Evolutionary conservation across 1,140 invertebrate species (phyloP).

Genomic region (Ceratina calcarata): DNA sequence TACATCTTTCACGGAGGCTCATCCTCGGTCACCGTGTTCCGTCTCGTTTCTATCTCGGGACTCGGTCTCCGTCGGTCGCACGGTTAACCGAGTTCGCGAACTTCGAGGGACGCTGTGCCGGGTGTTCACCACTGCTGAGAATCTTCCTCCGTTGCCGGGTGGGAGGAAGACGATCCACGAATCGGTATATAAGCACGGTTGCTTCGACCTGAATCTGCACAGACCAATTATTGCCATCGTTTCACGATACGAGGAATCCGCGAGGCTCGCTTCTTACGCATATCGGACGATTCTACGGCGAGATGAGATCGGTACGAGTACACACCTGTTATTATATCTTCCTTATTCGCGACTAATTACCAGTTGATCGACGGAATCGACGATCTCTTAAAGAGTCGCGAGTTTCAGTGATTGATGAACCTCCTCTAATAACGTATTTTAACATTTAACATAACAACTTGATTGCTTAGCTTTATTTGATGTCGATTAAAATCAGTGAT

Average conservation of each 20-base stretch:
- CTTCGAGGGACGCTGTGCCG: constrained; percentile 56
- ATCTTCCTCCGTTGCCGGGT: constrained; percentile 46
- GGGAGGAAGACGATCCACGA: constrained; percentile 69
- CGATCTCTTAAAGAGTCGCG: neutral
- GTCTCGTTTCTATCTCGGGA: neutral
- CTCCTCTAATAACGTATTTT: too few species aligned
- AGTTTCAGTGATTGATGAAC: constrained; percentile 2
- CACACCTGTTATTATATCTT: too few species aligned
- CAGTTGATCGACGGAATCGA: neutral
- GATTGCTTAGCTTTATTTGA: neutral
- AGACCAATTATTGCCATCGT: constrained; percentile 66
- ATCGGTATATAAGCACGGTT: constrained; percentile 66
- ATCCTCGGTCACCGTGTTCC: constrained; percentile 33
- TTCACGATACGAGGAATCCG: constrained; percentile 44
- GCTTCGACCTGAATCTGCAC: constrained; percentile 57
- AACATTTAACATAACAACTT: too few species aligned
- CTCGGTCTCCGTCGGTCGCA: constrained; percentile 22
- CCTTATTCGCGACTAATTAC: too few species aligned
- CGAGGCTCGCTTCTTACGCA: constrained; percentile 19
- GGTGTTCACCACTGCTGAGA: constrained; percentile 45
- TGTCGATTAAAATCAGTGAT: constrained; percentile 8
- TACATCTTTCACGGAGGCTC: constrained; percentile 20
- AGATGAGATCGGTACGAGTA: constrained; percentile 65
- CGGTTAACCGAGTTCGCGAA: constrained; percentile 37
- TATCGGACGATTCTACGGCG: constrained; percentile 27